Evolutionary conservation across 92 coral and sea anemone genomes (phyloP).

Genomic region (Nematostella vectensis): DNA sequence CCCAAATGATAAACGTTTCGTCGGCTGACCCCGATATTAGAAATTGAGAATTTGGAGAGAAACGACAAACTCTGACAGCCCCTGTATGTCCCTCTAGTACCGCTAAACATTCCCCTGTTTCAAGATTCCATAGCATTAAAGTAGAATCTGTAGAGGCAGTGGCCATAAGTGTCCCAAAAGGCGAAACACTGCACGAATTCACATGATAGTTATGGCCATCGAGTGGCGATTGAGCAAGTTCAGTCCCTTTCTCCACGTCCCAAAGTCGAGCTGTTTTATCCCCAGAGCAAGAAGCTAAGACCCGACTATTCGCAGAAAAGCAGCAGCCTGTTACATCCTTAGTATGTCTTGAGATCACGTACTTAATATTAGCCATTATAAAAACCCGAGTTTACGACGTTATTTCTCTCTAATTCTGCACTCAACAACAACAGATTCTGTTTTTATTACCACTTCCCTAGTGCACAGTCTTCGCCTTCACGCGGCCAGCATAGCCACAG

Average conservation of each 20-base stretch:
- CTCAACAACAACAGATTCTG: too few relatives aligned
- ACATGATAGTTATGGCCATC: conserved; percentile 80
- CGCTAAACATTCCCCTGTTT: conserved; percentile 63
- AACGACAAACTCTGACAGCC: conserved; percentile 82
- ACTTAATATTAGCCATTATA: conserved; percentile 65
- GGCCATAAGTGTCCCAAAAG: conserved; percentile 90
- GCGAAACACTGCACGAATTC: conserved; percentile 87
- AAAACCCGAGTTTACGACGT: too few relatives aligned
- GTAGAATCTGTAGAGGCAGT: conserved; percentile 94
- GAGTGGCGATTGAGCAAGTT: conserved; percentile 84
- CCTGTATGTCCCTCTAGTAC: conserved; percentile 89
- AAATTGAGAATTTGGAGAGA: conserved; percentile 83
- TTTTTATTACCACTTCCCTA: too few relatives aligned
- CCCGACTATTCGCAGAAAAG: conserved; percentile 87
- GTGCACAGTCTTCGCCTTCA: too few relatives aligned
- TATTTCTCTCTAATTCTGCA: too few relatives aligned
- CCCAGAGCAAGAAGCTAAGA: conserved; percentile 82
- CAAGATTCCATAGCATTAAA: conserved; percentile 83
- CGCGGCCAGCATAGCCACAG: too few relatives aligned
- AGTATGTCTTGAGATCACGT: conserved; percentile 67
- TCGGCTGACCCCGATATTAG: conserved; percentile 95
- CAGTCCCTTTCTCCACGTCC: conserved; percentile 80
- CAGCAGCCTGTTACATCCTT: conserved; percentile 85
- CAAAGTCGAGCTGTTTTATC: conserved; percentile 91
- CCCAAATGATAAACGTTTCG: conserved; percentile 94